Percentiles rank a stretch among this genome's conserved stretches.
phyloP scores from a whole-genome alignment of 2,888 invertebrate genomes.

The Hyles lineata region DNA sequence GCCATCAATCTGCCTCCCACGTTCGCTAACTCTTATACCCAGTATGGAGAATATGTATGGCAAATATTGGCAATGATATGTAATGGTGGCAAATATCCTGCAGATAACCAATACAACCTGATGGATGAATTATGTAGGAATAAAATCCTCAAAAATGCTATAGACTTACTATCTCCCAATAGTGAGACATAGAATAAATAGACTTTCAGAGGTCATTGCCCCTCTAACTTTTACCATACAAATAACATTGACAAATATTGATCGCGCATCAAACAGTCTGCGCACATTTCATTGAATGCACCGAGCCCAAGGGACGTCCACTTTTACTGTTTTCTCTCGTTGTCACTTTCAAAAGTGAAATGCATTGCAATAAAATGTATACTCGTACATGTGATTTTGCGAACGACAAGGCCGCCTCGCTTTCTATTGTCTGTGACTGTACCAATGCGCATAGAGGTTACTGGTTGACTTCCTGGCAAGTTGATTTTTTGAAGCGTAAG shows the following conservation, averaged over 20 bases:
- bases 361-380: slow-evolving; percentile 29
- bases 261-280: slow-evolving; percentile 9
- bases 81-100: no score
- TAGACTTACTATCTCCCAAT: no score
- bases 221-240: neutral
- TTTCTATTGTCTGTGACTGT: slow-evolving; percentile 26
- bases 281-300: slow-evolving; percentile 1
- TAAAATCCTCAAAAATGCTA: no score
- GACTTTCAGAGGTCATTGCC: neutral
- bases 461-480: neutral
- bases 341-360: slow-evolving; percentile 35
- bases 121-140: no score
- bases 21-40: no score
- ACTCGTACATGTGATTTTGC: slow-evolving; percentile 29
- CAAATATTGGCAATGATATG: no score
- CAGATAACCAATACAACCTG: no score
- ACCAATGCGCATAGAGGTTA: slow-evolving; percentile 2
- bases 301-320: slow-evolving; percentile 23
- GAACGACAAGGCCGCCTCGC: slow-evolving; percentile 15
- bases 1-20: no score
- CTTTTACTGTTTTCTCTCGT: slow-evolving; percentile 27
- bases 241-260: neutral
- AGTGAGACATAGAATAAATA: no score
- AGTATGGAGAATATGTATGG: no score
- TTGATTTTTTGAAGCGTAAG: neutral